phyloP scores from a whole-genome alignment of 2,797 vertebrate genomes.

The Chelmon rostratus region DNA sequence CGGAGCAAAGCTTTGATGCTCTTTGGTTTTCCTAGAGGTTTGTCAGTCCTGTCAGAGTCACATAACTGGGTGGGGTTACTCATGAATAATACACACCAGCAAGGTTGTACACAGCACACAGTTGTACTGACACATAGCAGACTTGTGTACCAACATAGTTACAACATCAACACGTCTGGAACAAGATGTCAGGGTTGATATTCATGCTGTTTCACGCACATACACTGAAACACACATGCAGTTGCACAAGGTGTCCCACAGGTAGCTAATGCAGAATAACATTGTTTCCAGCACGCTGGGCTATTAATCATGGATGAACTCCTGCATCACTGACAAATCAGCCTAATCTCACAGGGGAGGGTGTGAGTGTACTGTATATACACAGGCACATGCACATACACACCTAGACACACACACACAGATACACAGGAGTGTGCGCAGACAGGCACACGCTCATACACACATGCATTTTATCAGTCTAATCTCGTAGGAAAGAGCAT shows the following conservation, averaged over 20 bases:
- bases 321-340: slow-evolving; percentile 88
- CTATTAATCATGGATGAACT: slow-evolving; percentile 90
- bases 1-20: slow-evolving; percentile 32
- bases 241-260: slow-evolving; percentile 75
- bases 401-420: slow-evolving; percentile 7
- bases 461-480: slow-evolving; percentile 78
- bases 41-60: slow-evolving; percentile 42
- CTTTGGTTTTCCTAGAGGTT: slow-evolving; percentile 43
- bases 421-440: slow-evolving; percentile 51
- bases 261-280: slow-evolving; percentile 87
- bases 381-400: slow-evolving; percentile 50
- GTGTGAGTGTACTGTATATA: slow-evolving; percentile 53
- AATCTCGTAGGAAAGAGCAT: slow-evolving; percentile 82
- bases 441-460: slow-evolving; percentile 55
- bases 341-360: slow-evolving; percentile 83
- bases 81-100: slow-evolving; percentile 65
- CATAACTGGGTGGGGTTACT: slow-evolving; percentile 26
- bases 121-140: slow-evolving; percentile 39
- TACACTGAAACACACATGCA: slow-evolving; percentile 58
- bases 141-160: slow-evolving; percentile 56
- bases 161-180: slow-evolving; percentile 59
- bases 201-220: slow-evolving; percentile 51
- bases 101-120: slow-evolving; percentile 21
- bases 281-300: slow-evolving; percentile 82
- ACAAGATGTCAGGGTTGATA: slow-evolving; percentile 69